Base-by-base conservation (phyloP, 2,113 vertebrate species). In the human (Homo sapiens) region DNA sequence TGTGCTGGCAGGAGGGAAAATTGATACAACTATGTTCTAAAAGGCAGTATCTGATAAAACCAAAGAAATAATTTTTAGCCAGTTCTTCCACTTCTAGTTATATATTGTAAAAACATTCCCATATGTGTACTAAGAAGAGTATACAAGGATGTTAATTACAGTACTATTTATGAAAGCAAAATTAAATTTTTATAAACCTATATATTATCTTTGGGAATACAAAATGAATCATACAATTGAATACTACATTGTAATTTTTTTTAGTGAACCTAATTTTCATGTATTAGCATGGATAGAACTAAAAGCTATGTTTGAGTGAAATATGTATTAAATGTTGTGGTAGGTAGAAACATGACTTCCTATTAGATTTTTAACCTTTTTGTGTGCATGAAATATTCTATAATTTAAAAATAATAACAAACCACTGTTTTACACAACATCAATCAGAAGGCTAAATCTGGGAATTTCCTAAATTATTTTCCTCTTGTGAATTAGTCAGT, bases 391-490 rank as follows among this genome's bases (percentile, higher is more conserved):
- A 89, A 86, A 93, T 81, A 89, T 22, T 81, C 40, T 78, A 8
- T 83, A 73, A 90, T 52, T 93, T 83, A 25, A 68, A 89, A 92
- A 90, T 72, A 94, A 76, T 68, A 66, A 80, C 13, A 89, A 88
- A 38, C 76, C 82, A 64, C 25, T 66, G 52, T 68, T 92, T 97
- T 82, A 73, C 9, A 57, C 38, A 89, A 45, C 79, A 75, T 35
- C 82, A 80, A 61, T 52, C 78, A 86, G 72, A 94, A 82, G 10
- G 1, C 35, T 86, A 13, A 73, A 76, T 89, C 66, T n/a, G 45
- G 27, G 73, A 66, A 92, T 92, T 95, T 98, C 70, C 16, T 78
- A 59, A 95, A 64, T 85, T 30, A 79, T 22, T 93, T 92, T 66
- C 61, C 30, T 79, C 45, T 57, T 94, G 35, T 73, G 38, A 92